phyloP scores from a whole-genome alignment of 2,888 invertebrate species.

The Pedicia rivosa region DNA sequence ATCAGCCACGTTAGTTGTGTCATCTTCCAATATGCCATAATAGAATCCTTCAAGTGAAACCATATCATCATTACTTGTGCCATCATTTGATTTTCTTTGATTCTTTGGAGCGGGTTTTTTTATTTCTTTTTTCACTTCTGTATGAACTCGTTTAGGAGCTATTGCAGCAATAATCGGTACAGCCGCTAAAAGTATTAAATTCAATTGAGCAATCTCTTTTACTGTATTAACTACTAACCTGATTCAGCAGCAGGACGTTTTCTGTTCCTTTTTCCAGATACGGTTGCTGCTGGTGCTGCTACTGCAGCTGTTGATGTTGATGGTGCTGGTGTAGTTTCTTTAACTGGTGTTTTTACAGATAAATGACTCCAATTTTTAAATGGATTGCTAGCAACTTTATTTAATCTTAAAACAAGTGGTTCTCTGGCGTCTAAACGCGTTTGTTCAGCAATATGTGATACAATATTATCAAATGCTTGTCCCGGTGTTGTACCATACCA shows the following conservation, averaged over 20 bases:
- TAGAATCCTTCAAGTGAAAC: conserved; percentile 24
- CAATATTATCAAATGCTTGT: conserved; percentile 66
- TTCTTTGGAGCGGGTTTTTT: conserved; percentile 6
- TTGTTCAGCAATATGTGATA: conserved; percentile 62
- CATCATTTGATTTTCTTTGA: not conserved
- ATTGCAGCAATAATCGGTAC: too few relatives aligned
- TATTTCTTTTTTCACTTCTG: conserved; percentile 21
- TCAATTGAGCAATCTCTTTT: too few relatives aligned
- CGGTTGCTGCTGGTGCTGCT: conserved; percentile 23
- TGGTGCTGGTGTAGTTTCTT: conserved; percentile 5
- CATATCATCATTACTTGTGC: not conserved
- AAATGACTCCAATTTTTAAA: conserved; percentile 43
- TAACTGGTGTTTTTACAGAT: conserved; percentile 10
- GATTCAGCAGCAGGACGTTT: not conserved
- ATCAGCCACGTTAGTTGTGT: not conserved
- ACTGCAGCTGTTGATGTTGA: conserved; percentile 18
- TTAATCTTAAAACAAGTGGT: conserved; percentile 43
- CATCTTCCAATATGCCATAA: conserved; percentile 23
- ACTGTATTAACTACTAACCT: not conserved
- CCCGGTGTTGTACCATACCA: conserved; percentile 63
- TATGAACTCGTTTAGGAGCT: conserved; percentile 23
- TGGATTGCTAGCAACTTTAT: conserved; percentile 48
- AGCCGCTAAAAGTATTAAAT: too few relatives aligned
- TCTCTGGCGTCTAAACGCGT: conserved; percentile 50
- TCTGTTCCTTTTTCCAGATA: conserved; percentile 15